Base-by-base conservation (phyloP, 23 tunicate species). In the Halocynthia roretzi region DNA sequence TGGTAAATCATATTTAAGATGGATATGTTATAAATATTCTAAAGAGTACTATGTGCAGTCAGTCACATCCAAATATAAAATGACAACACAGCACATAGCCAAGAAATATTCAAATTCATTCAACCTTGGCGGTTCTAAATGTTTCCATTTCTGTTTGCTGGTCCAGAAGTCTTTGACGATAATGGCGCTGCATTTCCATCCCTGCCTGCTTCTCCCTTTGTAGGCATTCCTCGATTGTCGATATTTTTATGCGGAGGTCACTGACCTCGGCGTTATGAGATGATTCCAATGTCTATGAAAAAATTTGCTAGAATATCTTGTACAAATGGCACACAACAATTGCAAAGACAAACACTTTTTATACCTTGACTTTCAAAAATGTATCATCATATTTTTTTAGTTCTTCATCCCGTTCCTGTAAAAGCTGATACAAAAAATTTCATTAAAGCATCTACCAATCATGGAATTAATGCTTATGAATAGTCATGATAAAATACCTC, bases 361-460 rank as follows among this genome's bases (percentile, higher is more conserved):
- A 31, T 12, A 88, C 87, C 72, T 88, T 83, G 66, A 69, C 51
- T 54, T 64, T 70, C 50, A 58, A 51, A 11, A 67, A 54, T 18
- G 55, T 52, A 72, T 70, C 81, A 50, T 88, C 95, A 61, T 77
- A 52, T n/a, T 50, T 50, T 69, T 79, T 66, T 5, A 88, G 67
- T 80, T 88, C 95, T 22, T 56, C 53, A 53, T 88, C 95, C 71
- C 95, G 49, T 62, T 83, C 87, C 14, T 83, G 81, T 50, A 88
- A 66, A 23, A 88, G 71, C 95, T 88, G 63, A 10, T 31, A 31
- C 44, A 31, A 31, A 71, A 71, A 65, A 65, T 8, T 2, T 10
- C 0, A 65, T 65, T 20, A 67, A 50, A 60, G 64, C 64, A 60
- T 31, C 44, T 31, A 31, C 1, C 44, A 31, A 31, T 31, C 4